Percentiles rank a stretch among this genome's conserved stretches.
phyloP scores from a whole-genome alignment of 2,797 vertebrate species.

The Sebastes jordani region DNA sequence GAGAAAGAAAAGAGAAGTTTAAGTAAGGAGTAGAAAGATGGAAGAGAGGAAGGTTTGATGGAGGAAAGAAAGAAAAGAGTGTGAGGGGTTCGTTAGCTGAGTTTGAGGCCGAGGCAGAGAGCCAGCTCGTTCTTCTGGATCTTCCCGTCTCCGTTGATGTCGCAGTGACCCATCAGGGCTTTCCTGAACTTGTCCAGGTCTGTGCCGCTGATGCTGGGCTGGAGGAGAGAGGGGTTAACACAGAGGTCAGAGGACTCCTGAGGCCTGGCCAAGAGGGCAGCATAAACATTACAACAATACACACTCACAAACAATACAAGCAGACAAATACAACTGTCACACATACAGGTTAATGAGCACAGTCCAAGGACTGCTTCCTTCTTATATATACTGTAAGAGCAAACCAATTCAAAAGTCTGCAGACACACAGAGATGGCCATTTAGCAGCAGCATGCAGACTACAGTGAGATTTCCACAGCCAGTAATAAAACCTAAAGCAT shows the following conservation, averaged over 20 bases:
- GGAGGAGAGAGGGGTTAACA: background rate
- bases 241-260: background rate
- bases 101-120: constrained; percentile 92
- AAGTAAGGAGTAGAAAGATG: background rate
- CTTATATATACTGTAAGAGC: no score
- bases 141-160: constrained; percentile 92
- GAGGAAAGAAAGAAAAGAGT: background rate
- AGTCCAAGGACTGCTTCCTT: no score
- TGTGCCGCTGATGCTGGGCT: constrained; percentile 90
- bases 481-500: background rate
- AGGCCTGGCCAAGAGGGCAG: no score
- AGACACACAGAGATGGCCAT: background rate
- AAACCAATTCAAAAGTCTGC: no score
- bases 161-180: constrained; percentile 90
- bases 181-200: constrained; percentile 92
- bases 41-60: background rate
- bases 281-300: no score
- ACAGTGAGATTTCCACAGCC: background rate
- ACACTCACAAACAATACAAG: no score
- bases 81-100: constrained; percentile 65
- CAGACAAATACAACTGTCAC: no score
- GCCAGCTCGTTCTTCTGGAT: constrained; percentile 96
- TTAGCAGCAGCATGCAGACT: background rate
- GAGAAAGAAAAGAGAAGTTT: no score
- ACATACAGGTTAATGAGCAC: no score